These are phyloP conservation scores for Ochropleura leucogaster DNA, from an alignment of 2,888 invertebrate genomes.

Conservation along the genomic window DNA sequence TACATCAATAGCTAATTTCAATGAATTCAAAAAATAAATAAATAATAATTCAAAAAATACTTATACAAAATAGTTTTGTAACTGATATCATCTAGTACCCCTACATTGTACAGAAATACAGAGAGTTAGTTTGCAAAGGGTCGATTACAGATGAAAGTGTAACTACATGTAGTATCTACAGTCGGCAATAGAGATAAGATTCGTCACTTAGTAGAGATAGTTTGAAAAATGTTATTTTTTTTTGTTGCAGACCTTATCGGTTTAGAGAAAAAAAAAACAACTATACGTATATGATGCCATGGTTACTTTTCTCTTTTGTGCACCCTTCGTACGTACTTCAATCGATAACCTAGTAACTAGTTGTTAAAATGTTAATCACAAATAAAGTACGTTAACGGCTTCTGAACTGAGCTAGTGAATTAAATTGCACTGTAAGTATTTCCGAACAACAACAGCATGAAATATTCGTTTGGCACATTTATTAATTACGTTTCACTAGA, in stretches of 20 bases:
- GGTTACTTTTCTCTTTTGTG: too few species aligned
- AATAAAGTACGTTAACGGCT: background rate
- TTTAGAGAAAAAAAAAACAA: too few species aligned
- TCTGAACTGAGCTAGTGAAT: conserved; percentile 3
- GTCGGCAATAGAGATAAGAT: too few species aligned
- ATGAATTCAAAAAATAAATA: too few species aligned
- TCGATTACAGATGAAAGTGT: background rate
- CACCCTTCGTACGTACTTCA: background rate
- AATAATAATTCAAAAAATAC: too few species aligned
- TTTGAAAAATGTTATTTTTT: too few species aligned
- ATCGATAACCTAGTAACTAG: background rate
- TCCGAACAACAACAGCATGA: background rate
- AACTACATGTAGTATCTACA: background rate
- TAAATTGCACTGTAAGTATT: conserved; percentile 3
- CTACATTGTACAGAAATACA: background rate
- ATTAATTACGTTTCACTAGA: background rate
- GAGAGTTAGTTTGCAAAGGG: background rate
- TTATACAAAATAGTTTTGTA: background rate
- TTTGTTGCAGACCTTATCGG: too few species aligned
- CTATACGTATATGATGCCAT: too few species aligned
- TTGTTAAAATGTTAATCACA: background rate
- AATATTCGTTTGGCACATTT: background rate
- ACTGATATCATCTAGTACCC: background rate
- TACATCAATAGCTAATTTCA: too few species aligned
- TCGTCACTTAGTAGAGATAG: too few species aligned